Percentiles rank a stretch among this genome's conserved stretches.
Conservation (phyloP, 2,888 invertebrate genomes). For the Drosophila yooni region DNA sequence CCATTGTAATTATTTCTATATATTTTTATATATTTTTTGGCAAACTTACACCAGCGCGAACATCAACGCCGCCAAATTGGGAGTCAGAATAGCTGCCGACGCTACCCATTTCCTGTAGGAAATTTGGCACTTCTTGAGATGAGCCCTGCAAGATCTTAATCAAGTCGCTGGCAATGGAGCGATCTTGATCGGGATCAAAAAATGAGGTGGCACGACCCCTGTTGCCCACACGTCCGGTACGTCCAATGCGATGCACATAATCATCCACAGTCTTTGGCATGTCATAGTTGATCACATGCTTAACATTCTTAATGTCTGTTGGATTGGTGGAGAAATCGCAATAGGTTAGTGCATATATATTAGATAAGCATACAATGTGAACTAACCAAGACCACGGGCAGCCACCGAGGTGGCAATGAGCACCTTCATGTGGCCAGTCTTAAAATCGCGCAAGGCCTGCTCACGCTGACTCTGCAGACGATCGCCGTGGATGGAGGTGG, state of each 20-base stretch:
- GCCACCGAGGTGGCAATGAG: constrained; percentile 98
- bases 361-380: neutral
- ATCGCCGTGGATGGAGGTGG: constrained; percentile 99
- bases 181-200: constrained; percentile 89
- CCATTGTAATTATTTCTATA: neutral
- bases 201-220: constrained; percentile 95
- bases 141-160: constrained; percentile 92
- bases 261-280: constrained; percentile 95
- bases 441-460: constrained; percentile 96
- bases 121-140: constrained; percentile 92
- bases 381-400: constrained; percentile 92
- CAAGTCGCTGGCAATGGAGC: constrained; percentile 87
- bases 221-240: constrained; percentile 97
- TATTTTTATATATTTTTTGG: neutral
- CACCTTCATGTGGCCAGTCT: constrained; percentile 90
- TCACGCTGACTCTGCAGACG: constrained; percentile 97
- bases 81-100: constrained; percentile 76
- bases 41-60: constrained; percentile 82
- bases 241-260: constrained; percentile 97
- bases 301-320: constrained; percentile 92
- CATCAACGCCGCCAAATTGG: constrained; percentile 90
- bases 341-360: neutral
- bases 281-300: constrained; percentile 96
- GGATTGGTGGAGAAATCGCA: constrained; percentile 36
- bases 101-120: constrained; percentile 86